Conservation (phyloP, 37 sponge, comb jelly and placozoan species). For the Tethya wilhelma region DNA sequence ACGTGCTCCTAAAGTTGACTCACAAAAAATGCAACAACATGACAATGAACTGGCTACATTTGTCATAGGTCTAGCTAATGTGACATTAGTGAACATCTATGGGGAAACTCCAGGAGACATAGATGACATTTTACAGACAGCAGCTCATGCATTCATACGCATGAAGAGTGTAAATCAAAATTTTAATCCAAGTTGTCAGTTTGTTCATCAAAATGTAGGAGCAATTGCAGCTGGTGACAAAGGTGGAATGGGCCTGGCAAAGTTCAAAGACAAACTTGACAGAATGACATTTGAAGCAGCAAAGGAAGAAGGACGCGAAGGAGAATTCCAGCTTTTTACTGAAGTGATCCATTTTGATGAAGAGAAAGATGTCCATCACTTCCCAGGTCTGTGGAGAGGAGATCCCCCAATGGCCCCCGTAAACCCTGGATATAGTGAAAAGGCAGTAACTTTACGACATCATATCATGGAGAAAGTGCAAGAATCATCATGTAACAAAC, state of each 20-base stretch:
- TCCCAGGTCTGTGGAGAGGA: slow-evolving; percentile 49
- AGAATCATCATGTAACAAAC: background rate
- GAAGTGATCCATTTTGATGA: slow-evolving; percentile 50
- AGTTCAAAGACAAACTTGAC: slow-evolving; percentile 23
- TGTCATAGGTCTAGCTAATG: slow-evolving; percentile 45
- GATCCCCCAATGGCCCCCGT: no score
- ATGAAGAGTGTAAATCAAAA: slow-evolving; percentile 17
- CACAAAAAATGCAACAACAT: slow-evolving; percentile 31
- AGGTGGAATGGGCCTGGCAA: slow-evolving; percentile 15
- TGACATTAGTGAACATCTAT: slow-evolving; percentile 47
- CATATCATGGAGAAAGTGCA: background rate
- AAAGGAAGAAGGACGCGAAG: slow-evolving; percentile 23
- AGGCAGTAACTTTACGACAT: no score
- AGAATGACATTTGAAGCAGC: slow-evolving; percentile 42
- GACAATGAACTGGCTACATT: no score
- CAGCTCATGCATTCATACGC: slow-evolving; percentile 51
- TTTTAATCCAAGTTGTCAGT: slow-evolving; percentile 31
- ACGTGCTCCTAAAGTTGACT: background rate
- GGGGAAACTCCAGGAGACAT: no score
- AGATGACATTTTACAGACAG: no score
- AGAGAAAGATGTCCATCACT: slow-evolving; percentile 38
- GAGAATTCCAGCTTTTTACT: slow-evolving; percentile 4
- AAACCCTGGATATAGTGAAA: no score
- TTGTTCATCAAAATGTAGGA: slow-evolving; percentile 58
- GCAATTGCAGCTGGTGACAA: slow-evolving; percentile 10